These are phyloP conservation scores for Channa argus DNA, from an alignment of 2,113 vertebrate species.

Conservation along the genomic window DNA sequence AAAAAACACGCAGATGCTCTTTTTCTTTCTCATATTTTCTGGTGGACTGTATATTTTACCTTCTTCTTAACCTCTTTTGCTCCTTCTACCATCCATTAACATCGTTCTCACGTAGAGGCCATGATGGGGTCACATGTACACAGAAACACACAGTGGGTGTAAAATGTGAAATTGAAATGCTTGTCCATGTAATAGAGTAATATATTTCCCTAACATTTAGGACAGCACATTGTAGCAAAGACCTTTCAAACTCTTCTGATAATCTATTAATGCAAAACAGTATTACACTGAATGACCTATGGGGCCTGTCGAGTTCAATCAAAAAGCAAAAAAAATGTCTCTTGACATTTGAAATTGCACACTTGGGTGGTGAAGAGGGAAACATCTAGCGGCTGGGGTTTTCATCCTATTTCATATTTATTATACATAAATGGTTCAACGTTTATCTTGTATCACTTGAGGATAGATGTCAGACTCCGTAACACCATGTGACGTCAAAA, in stretches of 20 bases:
- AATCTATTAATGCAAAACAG: not conserved
- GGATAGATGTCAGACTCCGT: too few species aligned
- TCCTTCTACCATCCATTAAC: not conserved
- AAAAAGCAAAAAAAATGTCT: too few species aligned
- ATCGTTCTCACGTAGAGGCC: not conserved
- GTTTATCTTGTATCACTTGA: too few species aligned
- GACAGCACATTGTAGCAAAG: not conserved
- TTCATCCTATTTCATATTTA: too few species aligned
- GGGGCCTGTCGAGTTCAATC: too few species aligned
- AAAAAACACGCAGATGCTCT: not conserved
- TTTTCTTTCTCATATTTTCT: conserved; percentile 15
- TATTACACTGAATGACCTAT: not conserved
- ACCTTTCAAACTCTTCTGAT: not conserved
- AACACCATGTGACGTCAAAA: too few species aligned
- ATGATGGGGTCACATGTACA: not conserved
- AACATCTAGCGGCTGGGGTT: too few species aligned
- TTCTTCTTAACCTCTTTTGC: not conserved
- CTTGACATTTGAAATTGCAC: too few species aligned
- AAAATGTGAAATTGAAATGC: not conserved
- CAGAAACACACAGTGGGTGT: not conserved
- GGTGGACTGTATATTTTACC: not conserved
- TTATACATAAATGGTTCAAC: too few species aligned
- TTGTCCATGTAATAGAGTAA: not conserved
- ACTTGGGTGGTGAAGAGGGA: too few species aligned
- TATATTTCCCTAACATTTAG: not conserved